A percentile compares a stretch with the other conserved stretches of the same genome.
phyloP scores from a whole-genome alignment of 2,797 vertebrate species.

The Siniperca scherzeri region DNA sequence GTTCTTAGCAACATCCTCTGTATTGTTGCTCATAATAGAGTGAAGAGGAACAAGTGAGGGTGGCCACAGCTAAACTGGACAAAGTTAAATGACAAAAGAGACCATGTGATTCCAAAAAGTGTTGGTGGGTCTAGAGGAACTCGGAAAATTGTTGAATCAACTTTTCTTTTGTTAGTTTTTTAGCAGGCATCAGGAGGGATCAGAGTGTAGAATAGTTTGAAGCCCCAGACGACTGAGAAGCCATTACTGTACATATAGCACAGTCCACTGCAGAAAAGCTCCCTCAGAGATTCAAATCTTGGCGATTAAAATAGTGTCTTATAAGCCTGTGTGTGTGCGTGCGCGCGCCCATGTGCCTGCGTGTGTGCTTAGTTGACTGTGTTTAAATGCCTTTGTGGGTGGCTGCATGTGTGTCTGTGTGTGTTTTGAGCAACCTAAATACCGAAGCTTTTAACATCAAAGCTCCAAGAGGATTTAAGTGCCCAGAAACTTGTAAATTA shows the following conservation, averaged over 20 bases:
- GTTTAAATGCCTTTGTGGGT: slow-evolving; percentile 61
- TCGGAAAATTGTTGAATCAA: slow-evolving; percentile 76
- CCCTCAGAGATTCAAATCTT: slow-evolving; percentile 73
- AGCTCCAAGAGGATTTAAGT: slow-evolving; percentile 68
- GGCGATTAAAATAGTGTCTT: slow-evolving; percentile 72
- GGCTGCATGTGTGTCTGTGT: slow-evolving; percentile 49
- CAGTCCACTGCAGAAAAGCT: slow-evolving; percentile 69
- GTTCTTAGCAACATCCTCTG: slow-evolving; percentile 13
- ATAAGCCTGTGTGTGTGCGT: slow-evolving; percentile 49
- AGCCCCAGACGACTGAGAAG: slow-evolving; percentile 65
- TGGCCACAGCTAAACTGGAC: slow-evolving; percentile 29
- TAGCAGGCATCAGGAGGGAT: slow-evolving; percentile 71
- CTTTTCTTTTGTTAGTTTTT: slow-evolving; percentile 72
- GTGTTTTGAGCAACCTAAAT: slow-evolving; percentile 65
- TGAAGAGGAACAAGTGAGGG: slow-evolving; percentile 17
- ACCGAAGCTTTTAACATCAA: slow-evolving; percentile 74
- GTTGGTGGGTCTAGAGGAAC: slow-evolving; percentile 44
- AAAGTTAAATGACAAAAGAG: slow-evolving; percentile 60
- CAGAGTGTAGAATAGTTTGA: slow-evolving; percentile 70
- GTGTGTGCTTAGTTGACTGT: slow-evolving; percentile 35
- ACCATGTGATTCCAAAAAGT: slow-evolving; percentile 39
- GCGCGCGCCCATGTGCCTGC: neutral
- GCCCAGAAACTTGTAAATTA: slow-evolving; percentile 68
- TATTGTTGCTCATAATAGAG: slow-evolving; percentile 26
- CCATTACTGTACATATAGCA: slow-evolving; percentile 63